These are phyloP conservation scores for Mugil cephalus DNA, from an alignment of 2,113 vertebrate genomes.

Conservation along the genomic window DNA sequence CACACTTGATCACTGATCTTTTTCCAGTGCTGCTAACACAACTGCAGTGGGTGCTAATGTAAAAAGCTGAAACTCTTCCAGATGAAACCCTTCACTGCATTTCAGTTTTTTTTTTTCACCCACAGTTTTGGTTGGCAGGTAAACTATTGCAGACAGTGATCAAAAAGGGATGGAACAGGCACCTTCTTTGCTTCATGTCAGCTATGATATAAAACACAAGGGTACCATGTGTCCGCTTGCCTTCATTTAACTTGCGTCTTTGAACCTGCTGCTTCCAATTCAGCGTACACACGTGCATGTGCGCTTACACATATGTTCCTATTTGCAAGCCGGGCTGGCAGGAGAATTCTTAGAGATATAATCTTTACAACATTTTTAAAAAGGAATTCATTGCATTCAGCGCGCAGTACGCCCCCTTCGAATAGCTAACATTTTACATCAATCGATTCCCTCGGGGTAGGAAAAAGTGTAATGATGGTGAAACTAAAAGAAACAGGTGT, in stretches of 20 bases:
- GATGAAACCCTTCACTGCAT: not conserved
- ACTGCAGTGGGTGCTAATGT: not conserved
- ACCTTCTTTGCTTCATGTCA: conserved; percentile 30
- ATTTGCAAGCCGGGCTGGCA: conserved; percentile 17
- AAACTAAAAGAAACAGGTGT: conserved; percentile 80
- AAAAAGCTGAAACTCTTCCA: conserved; percentile 30
- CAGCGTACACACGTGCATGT: not conserved
- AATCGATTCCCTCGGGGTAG: conserved; percentile 62
- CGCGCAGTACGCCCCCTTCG: conserved; percentile 51
- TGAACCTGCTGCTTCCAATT: conserved; percentile 29
- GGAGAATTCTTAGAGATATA: conserved; percentile 45
- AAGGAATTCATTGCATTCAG: conserved; percentile 71
- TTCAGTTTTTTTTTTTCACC: not conserved
- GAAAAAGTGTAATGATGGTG: conserved; percentile 66
- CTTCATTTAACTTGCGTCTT: conserved; percentile 2
- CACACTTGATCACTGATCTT: not conserved
- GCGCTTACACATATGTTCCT: conserved; percentile 19
- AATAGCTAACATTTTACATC: conserved; percentile 75
- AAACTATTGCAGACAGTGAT: conserved; percentile 10
- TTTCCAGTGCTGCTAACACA: conserved; percentile 8
- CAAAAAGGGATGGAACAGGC: conserved; percentile 14
- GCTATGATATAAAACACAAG: conserved; percentile 43
- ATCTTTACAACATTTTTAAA: conserved; percentile 72
- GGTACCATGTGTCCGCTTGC: conserved; percentile 25
- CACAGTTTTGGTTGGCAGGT: conserved; percentile 16